Conservation (phyloP, 1,140 invertebrate species). For the Drosophila persimilis region DNA sequence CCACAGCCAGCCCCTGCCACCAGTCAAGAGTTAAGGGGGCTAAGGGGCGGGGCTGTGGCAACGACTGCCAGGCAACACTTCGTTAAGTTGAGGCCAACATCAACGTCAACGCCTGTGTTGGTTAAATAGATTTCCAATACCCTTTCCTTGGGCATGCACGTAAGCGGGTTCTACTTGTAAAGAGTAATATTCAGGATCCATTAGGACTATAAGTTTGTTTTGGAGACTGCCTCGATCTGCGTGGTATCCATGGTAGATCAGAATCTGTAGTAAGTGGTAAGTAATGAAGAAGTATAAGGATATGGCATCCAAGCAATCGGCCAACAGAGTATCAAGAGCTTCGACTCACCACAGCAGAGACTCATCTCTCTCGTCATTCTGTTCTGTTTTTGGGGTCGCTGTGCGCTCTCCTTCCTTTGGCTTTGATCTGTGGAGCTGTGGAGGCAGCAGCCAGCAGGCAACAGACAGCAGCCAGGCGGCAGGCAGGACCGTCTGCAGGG, state of each 20-base stretch:
- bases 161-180: not conserved
- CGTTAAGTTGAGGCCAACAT: slow-evolving; percentile 75
- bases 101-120: slow-evolving; percentile 75
- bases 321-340: slow-evolving; percentile 1
- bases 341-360: not conserved
- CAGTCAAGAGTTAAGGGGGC: slow-evolving; percentile 4
- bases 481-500: slow-evolving; percentile 7
- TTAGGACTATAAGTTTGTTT: not conserved
- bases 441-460: slow-evolving; percentile 27
- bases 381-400: slow-evolving; percentile 43
- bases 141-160: not conserved
- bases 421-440: slow-evolving; percentile 68
- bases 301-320: no score
- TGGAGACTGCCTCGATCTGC: no score
- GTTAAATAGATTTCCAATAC: slow-evolving; percentile 71
- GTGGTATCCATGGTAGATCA: no score
- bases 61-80: slow-evolving; percentile 62
- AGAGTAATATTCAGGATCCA: not conserved
- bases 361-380: slow-evolving; percentile 37
- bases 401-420: slow-evolving; percentile 51
- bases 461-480: slow-evolving; percentile 28
- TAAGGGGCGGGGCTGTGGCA: slow-evolving; percentile 25
- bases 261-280: no score
- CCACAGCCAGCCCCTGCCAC: slow-evolving; percentile 2
- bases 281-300: no score